Base-by-base conservation (phyloP, 1,140 invertebrate species). In the Cotesia chilonis region DNA sequence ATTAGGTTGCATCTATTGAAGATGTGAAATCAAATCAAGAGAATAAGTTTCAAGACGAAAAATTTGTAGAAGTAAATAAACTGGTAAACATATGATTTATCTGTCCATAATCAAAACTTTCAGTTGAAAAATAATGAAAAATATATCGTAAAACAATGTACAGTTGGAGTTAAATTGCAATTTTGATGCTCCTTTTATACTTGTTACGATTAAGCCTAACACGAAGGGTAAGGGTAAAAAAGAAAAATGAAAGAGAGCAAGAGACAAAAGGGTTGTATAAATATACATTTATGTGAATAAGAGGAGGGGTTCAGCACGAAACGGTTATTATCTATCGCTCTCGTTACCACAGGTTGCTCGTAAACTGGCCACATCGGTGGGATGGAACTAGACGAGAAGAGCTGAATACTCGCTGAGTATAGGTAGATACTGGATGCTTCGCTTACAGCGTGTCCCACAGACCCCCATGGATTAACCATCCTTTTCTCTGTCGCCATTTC, bases 281-380 rank as follows among this genome's bases (percentile, higher is more conserved):
- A 59, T 59, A 28, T 59, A 59, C 17, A 28, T 59, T 17, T 59
- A 59, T 51, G 52, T 66, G 73, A 61, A 47, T 37, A 52, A 52
- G 65, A 68, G 75, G 72, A 65, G 78, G 81, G 81, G 82, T 79
- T 80, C 79, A 82, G 81, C 81, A 82, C 78, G 82, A 81, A 84
- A 79, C 84, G 82, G 84, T 87, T 87, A 87, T 87, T 87, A 87
- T 87, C 86, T 87, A 87, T 87, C 85, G 84, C 83, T 86, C 84
- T 87, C 84, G 86, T 87, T 86, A 87, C 86, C 86, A 87, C 86
- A 87, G 86, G 86, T 86, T 86, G 85, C 85, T 87, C 85, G 85
- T 87, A 87, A 87, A 87, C 82, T 83, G 84, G 82, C 82, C 83
- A 80, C 82, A 82, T 83, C 80, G 75, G 78, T 74, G 75, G 80